Evolutionary conservation across 2,888 invertebrate genomes (phyloP), one percentile per base, ranked within the genome.

Genomic region (Pyrocoelia pectoralis): DNA sequence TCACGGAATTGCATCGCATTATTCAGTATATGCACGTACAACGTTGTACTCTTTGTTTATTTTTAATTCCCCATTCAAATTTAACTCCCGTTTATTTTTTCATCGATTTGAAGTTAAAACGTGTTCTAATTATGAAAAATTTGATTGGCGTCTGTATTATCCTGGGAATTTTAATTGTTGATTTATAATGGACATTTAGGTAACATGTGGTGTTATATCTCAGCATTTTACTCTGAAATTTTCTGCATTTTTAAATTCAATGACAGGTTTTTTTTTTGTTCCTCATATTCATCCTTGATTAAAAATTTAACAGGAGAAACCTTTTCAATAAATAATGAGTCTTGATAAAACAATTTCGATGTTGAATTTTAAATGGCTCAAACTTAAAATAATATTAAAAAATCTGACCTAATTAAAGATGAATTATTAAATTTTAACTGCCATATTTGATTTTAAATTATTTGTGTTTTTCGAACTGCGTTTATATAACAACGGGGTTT

Each of bases 111-210:
- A 40, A 24, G 50, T 49, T 49, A 56, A 56, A 49, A 46, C 46
- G 46, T 56, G 17, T 56, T 28, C 15, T 57, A 48, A 49, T 56
- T 50, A 50, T 40, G 50, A 57, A 57, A 57, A 49, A 57, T 48
- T 14, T 46, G 17, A 17, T 46, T 18, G 15, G 46, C 1, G 46
- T 18, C 15, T 15, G 51, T n/a, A 52, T 52, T 52, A 52, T 52
- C 38, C 18, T 52, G 51, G 51, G 51, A 38, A 52, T 52, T 52
- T 52, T 38, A 15, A 52, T 52, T 38, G 38, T 46, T 46, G 46
- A 46, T 46, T 46, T 46, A 46, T 46, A 46, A 46, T 46, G 17
- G 46, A 46, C 46, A 18, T 46, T 46, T 46, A 9, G 17, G 46
- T 10, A 46, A 14, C 41, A 13, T 41, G 14, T 41, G 41, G 41